Evolutionary conservation across 2,888 invertebrate species (phyloP), one percentile per base, ranked within the genome.

Genomic region (Zeuzera pyrina): DNA sequence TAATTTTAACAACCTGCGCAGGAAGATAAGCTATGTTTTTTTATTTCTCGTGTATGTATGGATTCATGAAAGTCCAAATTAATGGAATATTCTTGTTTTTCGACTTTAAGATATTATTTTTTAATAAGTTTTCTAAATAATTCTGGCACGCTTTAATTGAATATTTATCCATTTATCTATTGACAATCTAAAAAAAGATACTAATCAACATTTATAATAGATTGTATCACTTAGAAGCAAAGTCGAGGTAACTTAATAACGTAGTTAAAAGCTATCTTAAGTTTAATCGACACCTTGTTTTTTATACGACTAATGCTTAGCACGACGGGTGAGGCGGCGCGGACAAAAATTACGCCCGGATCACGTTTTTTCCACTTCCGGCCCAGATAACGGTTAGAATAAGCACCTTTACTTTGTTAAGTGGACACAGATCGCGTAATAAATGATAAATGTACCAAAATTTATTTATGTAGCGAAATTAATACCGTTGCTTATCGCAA

Each of bases 321-420:
- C 58, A 51, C 60, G 54, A 43, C 55, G 49, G 47, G 43, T 48
- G 49, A 32, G 52, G 50, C 53, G 56, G 49, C 41, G 55, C 67
- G 62, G 64, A 65, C 66, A 52, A 65, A 66, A 73, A 71, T 73
- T 73, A 72, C 56, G 56, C 57, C 51, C 57, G 69, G 66, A 69
- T 70, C 71, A 67, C 59, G 57, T 69, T 74, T 72, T 56, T 69
- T 67, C 52, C 45, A 71, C 73, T 76, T 78, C 77, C 78, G 73
- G 66, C 48, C 55, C 43, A 76, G 78, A 77, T 77, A 76, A 74
- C 68, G 61, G 67, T 69, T 70, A 46, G 59, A 58, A 62, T 68
- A 62, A 70, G 67, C 71, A 76, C 73, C 74, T 77, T 76, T 69
- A 61, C 58, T 50, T 64, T 63, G 61, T 71, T 70, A 70, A 70